These are phyloP conservation scores for Zootermopsis nevadensis DNA, from an alignment of 2,888 invertebrate genomes.

Conservation along the genomic window DNA sequence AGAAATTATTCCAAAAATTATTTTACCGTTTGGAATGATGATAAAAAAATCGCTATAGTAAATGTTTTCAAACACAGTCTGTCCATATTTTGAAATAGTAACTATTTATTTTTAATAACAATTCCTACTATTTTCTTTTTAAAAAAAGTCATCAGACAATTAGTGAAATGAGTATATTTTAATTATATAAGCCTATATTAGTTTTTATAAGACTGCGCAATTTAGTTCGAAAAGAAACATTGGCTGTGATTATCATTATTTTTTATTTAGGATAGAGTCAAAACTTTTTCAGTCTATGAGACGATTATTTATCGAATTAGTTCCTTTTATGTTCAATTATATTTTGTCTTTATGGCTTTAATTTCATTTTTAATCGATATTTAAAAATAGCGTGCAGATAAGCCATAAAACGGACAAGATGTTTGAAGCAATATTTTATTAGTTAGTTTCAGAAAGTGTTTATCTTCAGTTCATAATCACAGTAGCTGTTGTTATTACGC, in stretches of 20 bases:
- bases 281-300: constrained; percentile 48
- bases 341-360: constrained; percentile 40
- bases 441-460: constrained; percentile 38
- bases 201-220: constrained; percentile 50
- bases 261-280: constrained; percentile 47
- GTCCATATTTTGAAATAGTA: constrained; percentile 38
- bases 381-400: constrained; percentile 33
- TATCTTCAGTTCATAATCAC: constrained; percentile 35
- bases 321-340: constrained; percentile 47
- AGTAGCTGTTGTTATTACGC: constrained; percentile 35
- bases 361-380: constrained; percentile 23
- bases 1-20: constrained; percentile 31
- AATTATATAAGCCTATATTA: constrained; percentile 41
- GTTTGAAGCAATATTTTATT: constrained; percentile 46
- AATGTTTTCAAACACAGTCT: constrained; percentile 42
- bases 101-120: constrained; percentile 41
- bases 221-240: constrained; percentile 50
- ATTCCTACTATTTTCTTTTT: constrained; percentile 42
- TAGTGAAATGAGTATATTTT: constrained; percentile 45
- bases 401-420: constrained; percentile 45
- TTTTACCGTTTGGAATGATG: constrained; percentile 25
- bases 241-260: constrained; percentile 52
- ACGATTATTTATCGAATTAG: constrained; percentile 31
- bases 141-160: constrained; percentile 45
- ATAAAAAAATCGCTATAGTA: constrained; percentile 15